Percentiles rank a stretch among this genome's conserved stretches.
Conservation (phyloP, 2,797 vertebrate genomes). For the Neostethus bicornis region DNA sequence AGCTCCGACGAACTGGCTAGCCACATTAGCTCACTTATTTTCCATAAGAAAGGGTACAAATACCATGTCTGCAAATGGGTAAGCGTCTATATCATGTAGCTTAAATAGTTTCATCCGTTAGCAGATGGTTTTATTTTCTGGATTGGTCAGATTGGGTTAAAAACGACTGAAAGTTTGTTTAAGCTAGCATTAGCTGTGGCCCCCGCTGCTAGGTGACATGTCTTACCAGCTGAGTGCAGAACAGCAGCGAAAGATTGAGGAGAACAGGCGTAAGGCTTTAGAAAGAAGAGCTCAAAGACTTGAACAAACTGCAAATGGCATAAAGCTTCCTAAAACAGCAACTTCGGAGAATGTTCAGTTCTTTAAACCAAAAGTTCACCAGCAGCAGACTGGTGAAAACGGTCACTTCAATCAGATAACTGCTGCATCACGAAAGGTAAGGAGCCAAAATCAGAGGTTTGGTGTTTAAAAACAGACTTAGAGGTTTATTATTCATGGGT, state of each 20-base stretch:
- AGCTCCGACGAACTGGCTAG: constrained; percentile 3
- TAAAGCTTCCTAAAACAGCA: constrained; percentile 14
- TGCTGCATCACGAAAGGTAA: no score
- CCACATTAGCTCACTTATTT: constrained; percentile 35
- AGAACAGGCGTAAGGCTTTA: constrained; percentile 89
- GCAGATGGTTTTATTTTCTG: neutral
- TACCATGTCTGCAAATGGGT: neutral
- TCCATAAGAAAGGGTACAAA: constrained; percentile 7
- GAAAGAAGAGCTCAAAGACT: constrained; percentile 90
- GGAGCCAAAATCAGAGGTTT: no score
- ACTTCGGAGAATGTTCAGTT: constrained; percentile 14
- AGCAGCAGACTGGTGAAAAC: constrained; percentile 3
- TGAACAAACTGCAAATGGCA: constrained; percentile 62
- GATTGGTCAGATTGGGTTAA: neutral
- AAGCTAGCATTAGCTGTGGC: constrained; percentile 1
- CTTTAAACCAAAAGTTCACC: constrained; percentile 2
- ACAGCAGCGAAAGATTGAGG: constrained; percentile 90
- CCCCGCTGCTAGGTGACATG: constrained; percentile 74
- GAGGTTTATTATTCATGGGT: no score
- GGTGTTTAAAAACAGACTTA: no score
- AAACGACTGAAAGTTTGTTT: neutral
- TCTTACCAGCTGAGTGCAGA: constrained; percentile 87
- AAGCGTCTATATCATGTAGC: no score
- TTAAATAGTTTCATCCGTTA: neutral
- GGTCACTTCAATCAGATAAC: constrained; percentile 17